A percentile compares a stretch with the other conserved stretches of the same genome.
phyloP scores from a whole-genome alignment of 92 coral and sea anemone genomes.

The Zoanthus sansibaricus region DNA sequence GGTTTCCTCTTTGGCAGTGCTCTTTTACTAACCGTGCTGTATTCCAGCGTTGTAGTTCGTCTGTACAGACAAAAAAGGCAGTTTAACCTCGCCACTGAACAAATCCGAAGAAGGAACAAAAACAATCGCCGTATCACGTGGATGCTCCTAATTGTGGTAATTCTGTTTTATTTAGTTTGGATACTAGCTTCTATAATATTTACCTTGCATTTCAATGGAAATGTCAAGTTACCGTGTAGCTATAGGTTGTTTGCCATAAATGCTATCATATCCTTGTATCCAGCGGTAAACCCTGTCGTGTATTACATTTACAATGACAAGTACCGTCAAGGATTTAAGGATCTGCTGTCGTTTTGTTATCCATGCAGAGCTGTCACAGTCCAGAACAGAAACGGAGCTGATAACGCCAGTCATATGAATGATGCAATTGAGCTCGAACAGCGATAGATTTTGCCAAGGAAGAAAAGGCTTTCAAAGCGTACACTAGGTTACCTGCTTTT shows the following conservation, averaged over 20 bases:
- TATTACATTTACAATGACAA: background rate
- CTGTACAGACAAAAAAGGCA: background rate
- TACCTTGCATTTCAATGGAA: background rate
- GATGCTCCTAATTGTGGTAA: background rate
- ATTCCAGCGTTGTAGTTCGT: background rate
- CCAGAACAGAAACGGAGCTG: background rate
- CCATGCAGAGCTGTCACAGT: background rate
- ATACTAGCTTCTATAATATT: background rate
- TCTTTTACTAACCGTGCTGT: background rate
- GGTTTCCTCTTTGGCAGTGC: background rate
- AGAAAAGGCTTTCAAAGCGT: too few relatives aligned
- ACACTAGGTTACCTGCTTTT: too few relatives aligned
- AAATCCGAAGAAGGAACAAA: background rate
- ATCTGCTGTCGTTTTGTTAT: background rate
- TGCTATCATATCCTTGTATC: background rate
- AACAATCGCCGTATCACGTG: background rate
- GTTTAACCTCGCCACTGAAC: background rate
- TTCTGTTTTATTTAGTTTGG: constrained; percentile 6
- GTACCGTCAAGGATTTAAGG: background rate
- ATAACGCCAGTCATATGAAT: too few relatives aligned
- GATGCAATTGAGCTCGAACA: too few relatives aligned
- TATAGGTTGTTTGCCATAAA: background rate
- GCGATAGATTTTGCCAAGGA: too few relatives aligned
- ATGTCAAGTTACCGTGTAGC: background rate
- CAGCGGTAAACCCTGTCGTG: background rate